Evolutionary conservation across 2,797 vertebrate species (phyloP).

Genomic region (Scarus forsteni): DNA sequence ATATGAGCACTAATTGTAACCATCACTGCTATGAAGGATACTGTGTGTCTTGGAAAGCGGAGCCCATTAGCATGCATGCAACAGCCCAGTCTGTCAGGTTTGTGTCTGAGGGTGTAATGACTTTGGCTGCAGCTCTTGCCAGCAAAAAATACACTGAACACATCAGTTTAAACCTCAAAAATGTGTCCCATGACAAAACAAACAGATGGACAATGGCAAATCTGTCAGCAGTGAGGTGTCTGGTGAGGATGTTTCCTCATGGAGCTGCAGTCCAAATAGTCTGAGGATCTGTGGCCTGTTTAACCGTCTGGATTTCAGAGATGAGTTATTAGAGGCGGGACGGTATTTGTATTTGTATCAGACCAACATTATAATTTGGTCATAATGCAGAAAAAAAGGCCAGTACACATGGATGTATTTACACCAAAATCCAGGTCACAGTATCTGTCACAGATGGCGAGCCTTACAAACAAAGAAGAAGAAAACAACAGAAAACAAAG

Average conservation of each 20-base stretch:
- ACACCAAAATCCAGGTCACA: no score
- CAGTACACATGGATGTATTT: no score
- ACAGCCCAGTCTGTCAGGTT: conserved; percentile 71
- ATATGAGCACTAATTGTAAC: conserved; percentile 66
- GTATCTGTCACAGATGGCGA: no score
- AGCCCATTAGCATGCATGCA: conserved; percentile 67
- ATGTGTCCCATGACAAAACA: conserved; percentile 54
- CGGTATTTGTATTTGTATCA: no score
- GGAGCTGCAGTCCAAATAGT: conserved; percentile 11
- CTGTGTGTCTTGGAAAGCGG: conserved; percentile 78
- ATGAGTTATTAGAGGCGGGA: background rate
- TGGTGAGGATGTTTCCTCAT: conserved; percentile 40
- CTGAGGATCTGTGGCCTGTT: conserved; percentile 12
- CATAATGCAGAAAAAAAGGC: no score
- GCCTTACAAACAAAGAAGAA: no score
- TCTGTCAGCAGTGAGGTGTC: conserved; percentile 57
- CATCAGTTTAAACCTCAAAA: conserved; percentile 61
- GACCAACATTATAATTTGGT: no score
- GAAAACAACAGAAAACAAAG: no score
- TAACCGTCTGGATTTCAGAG: background rate
- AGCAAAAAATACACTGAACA: conserved; percentile 65
- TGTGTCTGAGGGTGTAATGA: conserved; percentile 77
- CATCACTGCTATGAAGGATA: conserved; percentile 70
- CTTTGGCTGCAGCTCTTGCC: conserved; percentile 62
- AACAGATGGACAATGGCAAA: conserved; percentile 61